These are phyloP conservation scores for Atta cephalotes DNA, from an alignment of 1,140 invertebrate species.

Conservation along the genomic window DNA sequence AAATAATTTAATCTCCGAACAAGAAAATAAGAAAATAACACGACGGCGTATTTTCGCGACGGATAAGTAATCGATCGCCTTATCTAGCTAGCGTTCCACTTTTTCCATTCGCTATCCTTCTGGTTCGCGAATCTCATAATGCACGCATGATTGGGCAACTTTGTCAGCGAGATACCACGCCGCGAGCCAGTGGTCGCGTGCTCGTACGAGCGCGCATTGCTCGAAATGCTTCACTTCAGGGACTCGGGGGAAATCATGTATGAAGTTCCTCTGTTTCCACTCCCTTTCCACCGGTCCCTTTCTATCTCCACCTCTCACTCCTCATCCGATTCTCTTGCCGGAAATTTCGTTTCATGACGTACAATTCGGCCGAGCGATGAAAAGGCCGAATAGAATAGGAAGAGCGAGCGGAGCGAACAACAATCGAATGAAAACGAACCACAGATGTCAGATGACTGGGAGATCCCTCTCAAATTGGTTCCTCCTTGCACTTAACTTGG, in stretches of 20 bases:
- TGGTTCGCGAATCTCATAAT: conserved; percentile 76
- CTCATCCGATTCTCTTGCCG: conserved; percentile 71
- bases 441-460: conserved; percentile 56
- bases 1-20: background rate
- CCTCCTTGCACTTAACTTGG: background rate
- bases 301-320: conserved; percentile 63
- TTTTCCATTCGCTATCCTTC: conserved; percentile 54
- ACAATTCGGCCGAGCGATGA: conserved; percentile 73
- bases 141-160: conserved; percentile 79
- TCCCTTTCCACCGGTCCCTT: conserved; percentile 66
- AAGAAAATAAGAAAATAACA: conserved; percentile 15
- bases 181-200: conserved; percentile 66
- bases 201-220: conserved; percentile 74
- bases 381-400: conserved; percentile 61
- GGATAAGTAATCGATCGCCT: conserved; percentile 27
- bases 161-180: conserved; percentile 76
- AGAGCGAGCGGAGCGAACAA: conserved; percentile 64
- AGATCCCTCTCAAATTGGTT: conserved; percentile 34
- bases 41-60: background rate
- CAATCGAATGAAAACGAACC: conserved; percentile 76
- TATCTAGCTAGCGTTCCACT: conserved; percentile 37
- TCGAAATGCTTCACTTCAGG: conserved; percentile 80
- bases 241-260: conserved; percentile 82
- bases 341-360: conserved; percentile 73
- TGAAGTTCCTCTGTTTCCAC: conserved; percentile 77